Conservation (phyloP, 2,113 vertebrate species). For the Zosterops borbonicus region DNA sequence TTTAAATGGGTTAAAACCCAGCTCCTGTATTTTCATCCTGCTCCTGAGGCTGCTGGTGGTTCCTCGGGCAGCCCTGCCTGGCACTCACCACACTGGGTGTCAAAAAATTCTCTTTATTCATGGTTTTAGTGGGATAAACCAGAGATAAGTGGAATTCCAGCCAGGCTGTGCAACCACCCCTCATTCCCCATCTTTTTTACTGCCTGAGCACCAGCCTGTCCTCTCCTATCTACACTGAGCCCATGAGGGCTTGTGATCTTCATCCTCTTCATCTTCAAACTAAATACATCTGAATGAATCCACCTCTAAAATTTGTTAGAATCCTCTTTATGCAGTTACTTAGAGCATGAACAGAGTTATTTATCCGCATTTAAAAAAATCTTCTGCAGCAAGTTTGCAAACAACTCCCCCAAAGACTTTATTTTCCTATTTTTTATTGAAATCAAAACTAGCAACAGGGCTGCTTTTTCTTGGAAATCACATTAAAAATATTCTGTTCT, state of each 20-base stretch:
- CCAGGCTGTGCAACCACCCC: background rate
- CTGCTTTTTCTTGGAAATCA: background rate
- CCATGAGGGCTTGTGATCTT: background rate
- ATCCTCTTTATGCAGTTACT: background rate
- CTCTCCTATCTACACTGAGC: background rate
- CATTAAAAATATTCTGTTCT: background rate
- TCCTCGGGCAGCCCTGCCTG: background rate
- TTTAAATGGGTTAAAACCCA: fast-evolving
- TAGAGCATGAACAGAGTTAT: background rate
- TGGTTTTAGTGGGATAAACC: background rate
- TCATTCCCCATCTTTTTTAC: background rate
- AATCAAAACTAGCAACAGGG: background rate
- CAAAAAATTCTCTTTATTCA: background rate
- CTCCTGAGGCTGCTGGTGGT: fast-evolving
- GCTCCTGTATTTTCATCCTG: background rate
- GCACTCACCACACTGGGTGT: background rate
- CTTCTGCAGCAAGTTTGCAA: fast-evolving
- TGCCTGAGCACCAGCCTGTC: background rate
- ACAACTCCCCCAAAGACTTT: background rate
- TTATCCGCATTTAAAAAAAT: background rate
- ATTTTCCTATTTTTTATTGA: background rate
- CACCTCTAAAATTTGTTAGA: background rate
- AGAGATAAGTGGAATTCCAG: background rate
- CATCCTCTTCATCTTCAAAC: background rate
- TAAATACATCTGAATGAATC: background rate